Evolutionary conservation across 2,888 invertebrate species (phyloP), one percentile per base, ranked within the genome.

Genomic region (Linhomoeus sp.): DNA sequence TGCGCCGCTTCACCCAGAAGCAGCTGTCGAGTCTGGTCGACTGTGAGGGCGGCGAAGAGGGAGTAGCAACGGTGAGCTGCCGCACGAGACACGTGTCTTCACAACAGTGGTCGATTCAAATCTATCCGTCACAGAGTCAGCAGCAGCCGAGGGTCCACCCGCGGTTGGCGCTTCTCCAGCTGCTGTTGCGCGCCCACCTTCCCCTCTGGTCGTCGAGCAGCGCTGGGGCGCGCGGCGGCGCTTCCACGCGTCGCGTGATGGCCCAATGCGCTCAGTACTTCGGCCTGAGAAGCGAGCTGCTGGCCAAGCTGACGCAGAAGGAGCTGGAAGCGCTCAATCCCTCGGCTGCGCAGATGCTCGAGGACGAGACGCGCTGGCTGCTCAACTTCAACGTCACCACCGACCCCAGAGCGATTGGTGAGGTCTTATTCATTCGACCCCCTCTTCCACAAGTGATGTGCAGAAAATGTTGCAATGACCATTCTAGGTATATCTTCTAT

Each of bases 251-350:
- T 7, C 57, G 57, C 45, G 53, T 70, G 22, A 56, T 71, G 46
- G 55, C 56, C 37, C 70, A 71, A 53, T 70, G 70, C 52, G 59
- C 60, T 17, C 67, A 71, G 57, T 71, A 70, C 56, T 71, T 71
- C 64, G 66, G 66, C 45, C 61, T 71, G 41, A 55, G 67, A 42
- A 68, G 67, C 55, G 58, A 59, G 17, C 12, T 12, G 29, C 12
- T 29, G 29, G 29, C 29, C 5, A 12, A 29, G 29, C 29, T 29
- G 29, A 9, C 25, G n/a, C 43, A 29, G 43, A 2, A 19, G 20
- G 43, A 43, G 19, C 14, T 23, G 25, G 20, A 2, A 2, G 20
- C 19, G n/a, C 43, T 47, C 46, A 38, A 23, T 38, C 50, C 42
- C 39, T 49, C 43, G 17, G 58, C 66, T 0, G 50, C 55, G 5